Evolutionary conservation across 2,888 invertebrate species (phyloP), one percentile per base, ranked within the genome.

Genomic region (Linyphia triangularis): DNA sequence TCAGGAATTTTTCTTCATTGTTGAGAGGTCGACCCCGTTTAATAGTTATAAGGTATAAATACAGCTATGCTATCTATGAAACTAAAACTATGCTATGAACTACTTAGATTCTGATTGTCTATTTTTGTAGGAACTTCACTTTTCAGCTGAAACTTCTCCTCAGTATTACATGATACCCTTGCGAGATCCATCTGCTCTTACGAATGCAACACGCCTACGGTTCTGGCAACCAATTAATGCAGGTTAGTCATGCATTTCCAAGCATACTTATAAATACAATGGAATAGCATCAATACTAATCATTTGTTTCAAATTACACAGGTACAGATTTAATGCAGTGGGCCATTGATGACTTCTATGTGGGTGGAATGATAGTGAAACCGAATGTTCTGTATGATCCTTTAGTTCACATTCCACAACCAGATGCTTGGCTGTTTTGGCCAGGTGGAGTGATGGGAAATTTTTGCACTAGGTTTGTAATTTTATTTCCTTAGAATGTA

Each of bases 211-310:
- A 19, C 91, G 93, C 70, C 92, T 93, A 86, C 90, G 93, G 51
- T 92, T 93, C 82, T 93, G 93, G 93, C 93, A 93, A 85, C 93
- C 93, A 1, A 90, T 91, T 9, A 92, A 92, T 91, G 91, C 90
- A 90, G 92, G 92, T 92, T 16, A 16, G 13, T 51, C 90, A 24
- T 24, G 19, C 0, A 33, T 59, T 13, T 37, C 33, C 0, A 22
- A 16, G 19, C 22, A 9, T n/a, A 6, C 4, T 37, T 28, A 16
- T 51, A 43, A 26, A 26, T 19, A 24, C 9, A 7, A 16, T 51
- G 2, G 13, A 43, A 1, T 0, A 43, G 24, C 1, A n/a, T 22
- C 6, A 6, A 19, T 16, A 19, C 33, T 33, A 33, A 6, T 33
- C 9, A 9, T 33, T 10, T 51, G 28, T 51, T n/a, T 51, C 4